Evolutionary conservation across 2,797 vertebrate genomes (phyloP).

Genomic region (Silurus aristotelis): DNA sequence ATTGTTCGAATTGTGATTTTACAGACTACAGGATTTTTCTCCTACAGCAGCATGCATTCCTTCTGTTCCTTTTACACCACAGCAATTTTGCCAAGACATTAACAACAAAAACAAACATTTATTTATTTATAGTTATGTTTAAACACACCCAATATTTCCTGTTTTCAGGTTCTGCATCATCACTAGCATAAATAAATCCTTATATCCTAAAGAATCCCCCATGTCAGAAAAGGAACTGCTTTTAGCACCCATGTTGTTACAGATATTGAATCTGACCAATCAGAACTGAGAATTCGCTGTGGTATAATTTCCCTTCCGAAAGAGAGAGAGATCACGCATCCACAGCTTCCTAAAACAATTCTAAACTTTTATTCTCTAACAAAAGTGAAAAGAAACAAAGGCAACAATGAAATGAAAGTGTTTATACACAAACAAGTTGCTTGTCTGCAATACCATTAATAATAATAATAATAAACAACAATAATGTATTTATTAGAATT

Average conservation of each 20-base stretch:
- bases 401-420: conserved; percentile 82
- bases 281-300: not conserved
- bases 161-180: not conserved
- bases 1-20: no score
- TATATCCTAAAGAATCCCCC: not conserved
- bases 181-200: not conserved
- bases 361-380: conserved; percentile 86
- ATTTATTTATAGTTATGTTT: not conserved
- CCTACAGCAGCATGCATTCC: not conserved
- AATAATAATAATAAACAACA: conserved; percentile 75
- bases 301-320: not conserved
- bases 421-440: conserved; percentile 80
- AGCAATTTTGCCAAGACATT: not conserved
- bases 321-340: not conserved
- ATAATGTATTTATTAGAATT: conserved; percentile 67
- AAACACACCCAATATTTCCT: not conserved
- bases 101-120: no score
- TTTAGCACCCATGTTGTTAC: not conserved
- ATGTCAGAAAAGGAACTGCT: not conserved
- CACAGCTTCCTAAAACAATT: conserved; percentile 76
- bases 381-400: conserved; percentile 84
- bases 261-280: not conserved
- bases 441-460: conserved; percentile 77
- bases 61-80: not conserved
- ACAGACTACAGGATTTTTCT: not conserved